Base-by-base conservation (phyloP, 2,113 vertebrate genomes). In the Gobius niger region DNA sequence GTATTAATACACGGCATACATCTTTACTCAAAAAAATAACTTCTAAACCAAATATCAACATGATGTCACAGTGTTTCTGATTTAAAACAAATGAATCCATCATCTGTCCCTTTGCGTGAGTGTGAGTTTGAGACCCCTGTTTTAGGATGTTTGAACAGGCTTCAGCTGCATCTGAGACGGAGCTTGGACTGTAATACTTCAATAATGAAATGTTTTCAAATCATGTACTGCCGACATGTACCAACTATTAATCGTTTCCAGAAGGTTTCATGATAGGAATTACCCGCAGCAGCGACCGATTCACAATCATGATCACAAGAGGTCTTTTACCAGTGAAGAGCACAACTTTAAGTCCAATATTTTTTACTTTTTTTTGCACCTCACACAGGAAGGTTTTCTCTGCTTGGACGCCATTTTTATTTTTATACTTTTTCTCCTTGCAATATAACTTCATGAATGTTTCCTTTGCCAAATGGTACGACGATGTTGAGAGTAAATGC, bases 381-480 rank as follows among this genome's bases (percentile, higher is more conserved):
- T 34, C 18, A 15, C 12, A 57, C 12, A 40, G 24, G 13, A 57
- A 57, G 40, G 24, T 13, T 13, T 34, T 19, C 85, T 81, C 77
- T 72, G 76, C 47, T 34, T 65, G 69, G 72, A 77, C 51, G 49
- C 79, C 70, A 67, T 80, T 79, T 71, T 73, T 14, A 9, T 15
- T 59, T 64, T 44, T 56, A 34, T 47, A 49, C 24, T 16, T 46
- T 56, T 59, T 47, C 44, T 7, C 50, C 69, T 76, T 76, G 54
- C 12, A n/a, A 70, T 63, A 49, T 86, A 68, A 67, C 77, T 85
- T 61, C 46, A 77, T 86, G 83, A 90, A 87, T 87, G 82, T 89
- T 82, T 85, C 72, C 70, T 87, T 91, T 85, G 86, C 81, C 78
- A 89, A 88, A 90, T 72, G 88, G 85, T 91, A 90, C 85, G 63